Evolutionary conservation across 2,888 invertebrate species (phyloP), one percentile per base, ranked within the genome.

Genomic region (Andrena trimmerana): DNA sequence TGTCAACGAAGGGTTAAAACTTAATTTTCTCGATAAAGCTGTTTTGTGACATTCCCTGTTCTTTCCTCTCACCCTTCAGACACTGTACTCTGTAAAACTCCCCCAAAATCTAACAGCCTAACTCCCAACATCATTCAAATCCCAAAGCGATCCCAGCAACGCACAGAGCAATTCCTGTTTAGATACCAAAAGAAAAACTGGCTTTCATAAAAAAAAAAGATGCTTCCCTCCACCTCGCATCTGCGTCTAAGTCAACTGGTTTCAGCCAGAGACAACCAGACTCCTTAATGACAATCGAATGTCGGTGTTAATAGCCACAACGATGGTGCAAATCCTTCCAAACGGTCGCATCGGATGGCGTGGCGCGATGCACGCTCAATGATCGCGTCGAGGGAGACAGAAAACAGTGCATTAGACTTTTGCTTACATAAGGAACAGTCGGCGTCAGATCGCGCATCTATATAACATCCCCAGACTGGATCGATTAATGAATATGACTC

Each of bases 231-330:
- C 16, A 8, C 33, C n/a, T 16, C 1, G 20, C 31, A 31, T 60
- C 31, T 31, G 74, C n/a, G 50, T 20, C 42, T 5, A 54, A 57
- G 71, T 33, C 59, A 86, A 88, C 90, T 86, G 87, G 90, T 90
- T 90, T 71, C 71, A 91, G 84, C 90, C 87, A 86, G 86, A 87
- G 87, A 86, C 16, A 71, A 59, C 65, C 68, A 63, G 81, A 62
- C 48, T 52, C 50, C 57, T 78, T 74, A 80, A 86, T 70, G 78
- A 84, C 73, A 69, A 84, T 74, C 63, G 70, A 87, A 65, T 13
- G 71, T 31, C 68, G 54, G 62, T 66, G 66, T 54, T 69, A 57
- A 75, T 72, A 68, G 68, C 62, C 59, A 71, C 66, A 63, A 74
- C 48, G 48, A 27, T 63, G 65, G 57, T 81, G 63, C 42, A 71